These are phyloP conservation scores for Lottia gigantea DNA, from an alignment of 2,888 invertebrate species.

Conservation along the genomic window DNA sequence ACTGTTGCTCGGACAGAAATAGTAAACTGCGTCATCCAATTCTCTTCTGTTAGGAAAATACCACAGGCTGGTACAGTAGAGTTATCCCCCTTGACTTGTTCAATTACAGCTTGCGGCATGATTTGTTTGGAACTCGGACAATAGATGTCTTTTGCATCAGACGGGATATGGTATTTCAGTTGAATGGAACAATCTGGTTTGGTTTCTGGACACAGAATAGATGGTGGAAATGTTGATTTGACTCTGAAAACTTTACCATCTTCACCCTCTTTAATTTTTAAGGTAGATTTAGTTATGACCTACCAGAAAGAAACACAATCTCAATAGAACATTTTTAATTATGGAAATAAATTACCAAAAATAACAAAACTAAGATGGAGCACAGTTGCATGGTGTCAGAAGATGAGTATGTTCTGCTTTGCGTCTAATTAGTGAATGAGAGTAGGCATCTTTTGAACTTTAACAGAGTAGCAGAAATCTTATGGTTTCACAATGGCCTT, in stretches of 20 bases:
- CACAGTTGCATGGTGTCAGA: no score
- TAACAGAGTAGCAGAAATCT: no score
- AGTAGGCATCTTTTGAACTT: no score
- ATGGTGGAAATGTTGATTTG: conserved; percentile 37
- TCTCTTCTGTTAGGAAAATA: conserved; percentile 31
- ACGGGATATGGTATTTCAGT: conserved; percentile 19
- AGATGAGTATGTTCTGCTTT: no score
- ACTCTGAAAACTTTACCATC: conserved; percentile 33
- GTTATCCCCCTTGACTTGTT: conserved; percentile 17
- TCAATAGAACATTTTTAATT: background rate
- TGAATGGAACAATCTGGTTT: conserved; percentile 20
- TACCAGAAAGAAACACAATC: background rate
- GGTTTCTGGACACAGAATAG: conserved; percentile 32
- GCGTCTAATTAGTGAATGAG: no score
- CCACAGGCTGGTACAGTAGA: conserved; percentile 28
- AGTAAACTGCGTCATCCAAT: conserved; percentile 35
- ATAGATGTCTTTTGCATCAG: conserved; percentile 17
- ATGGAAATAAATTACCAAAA: no score
- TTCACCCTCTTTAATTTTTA: conserved; percentile 39
- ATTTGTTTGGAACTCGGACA: conserved; percentile 15
- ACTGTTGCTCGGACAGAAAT: conserved; percentile 37
- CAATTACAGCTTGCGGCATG: conserved; percentile 31
- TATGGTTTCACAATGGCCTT: no score
- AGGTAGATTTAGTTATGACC: conserved; percentile 24
- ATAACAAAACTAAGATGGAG: no score